Base-by-base conservation (phyloP, 2,888 invertebrate genomes). In the Aquatica leii region DNA sequence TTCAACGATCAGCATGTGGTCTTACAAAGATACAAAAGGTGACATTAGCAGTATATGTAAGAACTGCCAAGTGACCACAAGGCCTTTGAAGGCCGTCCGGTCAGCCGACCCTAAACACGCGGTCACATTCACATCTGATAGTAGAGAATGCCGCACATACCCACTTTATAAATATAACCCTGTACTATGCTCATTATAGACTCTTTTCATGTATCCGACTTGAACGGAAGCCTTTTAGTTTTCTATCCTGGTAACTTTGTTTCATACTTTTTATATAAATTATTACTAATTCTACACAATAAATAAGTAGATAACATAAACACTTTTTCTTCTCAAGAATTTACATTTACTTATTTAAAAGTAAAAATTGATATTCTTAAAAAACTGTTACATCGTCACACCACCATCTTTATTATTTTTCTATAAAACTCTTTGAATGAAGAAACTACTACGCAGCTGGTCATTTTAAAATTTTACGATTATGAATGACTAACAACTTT, bases 101-200 rank as follows among this genome's bases (percentile, higher is more conserved):
- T 73, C 69, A 69, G 62, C 67, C 71, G 71, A 71, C 69, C 71
- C 67, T 59, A 52, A 52, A 58, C 46, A 18, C 18, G 20, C 46
- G 46, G 66, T 63, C 65, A 67, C 65, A 70, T 71, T 70, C 72
- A 69, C 71, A 73, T 73, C 73, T 72, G 72, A 73, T 73, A 72
- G 65, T 66, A 65, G 71, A 71, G 68, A 70, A 73, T 73, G 69
- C 73, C 72, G 68, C 68, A 66, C 73, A 73, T 73, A 72, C 70
- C 72, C 69, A 70, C 72, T 73, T 72, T 72, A 71, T 73, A 73
- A 73, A 73, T 73, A 73, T 73, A 71, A 72, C 72, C 71, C 69
- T 67, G 68, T 43, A 56, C 54, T 68, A 59, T 66, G 71, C 73
- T 73, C 72, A 72, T 73, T 73, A 72, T 72, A 69, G 68, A 11